Evolutionary conservation across 2,888 invertebrate species (phyloP), one percentile per base, ranked within the genome.

Genomic region (Sphaerophoria rueppellii): DNA sequence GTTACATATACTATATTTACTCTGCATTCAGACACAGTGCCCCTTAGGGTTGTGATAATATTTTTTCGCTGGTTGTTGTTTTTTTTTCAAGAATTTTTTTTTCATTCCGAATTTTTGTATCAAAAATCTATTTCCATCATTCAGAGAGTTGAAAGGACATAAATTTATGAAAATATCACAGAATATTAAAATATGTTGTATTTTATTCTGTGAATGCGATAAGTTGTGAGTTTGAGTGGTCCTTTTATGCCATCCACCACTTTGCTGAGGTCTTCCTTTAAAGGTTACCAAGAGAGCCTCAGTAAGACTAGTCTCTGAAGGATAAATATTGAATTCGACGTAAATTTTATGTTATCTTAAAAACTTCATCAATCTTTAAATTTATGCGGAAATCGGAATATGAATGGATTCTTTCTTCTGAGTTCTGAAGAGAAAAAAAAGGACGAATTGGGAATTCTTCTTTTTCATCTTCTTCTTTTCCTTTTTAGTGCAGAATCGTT

Each of bases 81-180:
- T 65, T 16, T 40, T 52, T 24, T 35, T 24, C 24, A 24, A 24
- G 24, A 24, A 24, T 24, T 57, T 16, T 57, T 58, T 48, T 74
- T 16, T 7, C 2, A 2, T 12, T 32, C 32, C 61, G 61, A 71
- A 11, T 71, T n/a, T 71, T 69, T 69, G 58, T 73, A 77, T 70
- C 69, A 77, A 77, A 85, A 85, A 76, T 79, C 69, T 80, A 80
- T 80, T 85, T 85, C 58, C 71, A 76, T 65, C 52, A 67, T 48
- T 70, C 57, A 54, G 67, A 54, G 67, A 37, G 55, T 48, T 54
- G 37, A 52, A 35, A 37, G 14, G 34, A 50, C 37, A 57, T 43
- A 65, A 71, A 55, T n/a, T n/a, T 55, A 67, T 55, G 67, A 72
- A 80, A 81, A 76, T 58, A 73, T 85, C 65, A 58, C 34, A 34